Evolutionary conservation across 2,797 vertebrate genomes (phyloP), one percentile per base, ranked within the genome.

Genomic region (Falco peregrinus): DNA sequence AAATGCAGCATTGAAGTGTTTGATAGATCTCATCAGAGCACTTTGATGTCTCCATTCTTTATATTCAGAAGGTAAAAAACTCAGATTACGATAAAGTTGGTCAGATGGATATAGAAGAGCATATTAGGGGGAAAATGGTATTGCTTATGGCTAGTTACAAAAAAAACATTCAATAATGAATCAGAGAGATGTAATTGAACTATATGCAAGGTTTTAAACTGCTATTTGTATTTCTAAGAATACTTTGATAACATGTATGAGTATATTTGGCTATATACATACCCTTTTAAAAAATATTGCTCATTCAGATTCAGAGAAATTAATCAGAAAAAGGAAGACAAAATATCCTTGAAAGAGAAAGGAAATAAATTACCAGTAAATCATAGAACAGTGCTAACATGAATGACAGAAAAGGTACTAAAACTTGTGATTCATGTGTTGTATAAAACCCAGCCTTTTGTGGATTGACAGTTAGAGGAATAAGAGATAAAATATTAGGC

Each of bases 401-500:
- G 96, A 97, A 96, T 98, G 96, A 97, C 68, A 77, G 50, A 87
- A 97, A 97, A 94, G 59, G 74, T 97, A 92, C 89, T 78, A 88
- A 91, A 95, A 96, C 75, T 92, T 95, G 67, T 97, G 93, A 97
- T 97, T 98, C 94, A 93, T 93, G 73, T 95, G 90, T 91, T 96
- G 57, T 92, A 90, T 97, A 87, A 97, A 97, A 98, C 90, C 6
- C 90, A 96, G 90, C 64, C 90, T 95, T 98, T 94, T 80, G 48
- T 94, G 94, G 93, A 97, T 91, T 97, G 97, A 96, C 95, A 96
- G 86, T 96, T 97, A 93, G 19, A 96, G 87, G 96, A 97, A 97
- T 93, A 97, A 97, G 96, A 97, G 94, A 96, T 87, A 94, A 98
- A 98, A 98, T 97, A 97, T 96, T 96, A 97, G 96, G 94, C 70